Percentiles rank a stretch among this genome's conserved stretches.
Conservation (phyloP, 2,113 vertebrate species). For the Nesospiza acunhae region DNA sequence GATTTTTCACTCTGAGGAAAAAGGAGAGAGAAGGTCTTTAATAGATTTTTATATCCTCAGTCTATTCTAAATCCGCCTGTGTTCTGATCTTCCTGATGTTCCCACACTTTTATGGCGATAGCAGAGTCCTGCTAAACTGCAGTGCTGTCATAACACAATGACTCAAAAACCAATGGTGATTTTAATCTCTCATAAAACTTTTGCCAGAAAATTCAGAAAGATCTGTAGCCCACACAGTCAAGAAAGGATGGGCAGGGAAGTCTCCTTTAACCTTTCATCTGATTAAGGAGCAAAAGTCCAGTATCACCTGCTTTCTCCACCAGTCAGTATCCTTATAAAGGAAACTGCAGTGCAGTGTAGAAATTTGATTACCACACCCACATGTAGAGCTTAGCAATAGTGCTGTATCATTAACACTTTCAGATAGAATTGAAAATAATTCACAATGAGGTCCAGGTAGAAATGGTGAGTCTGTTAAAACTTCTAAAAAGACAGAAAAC, state of each 20-base stretch:
- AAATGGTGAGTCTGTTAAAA: background rate
- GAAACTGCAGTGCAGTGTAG: background rate
- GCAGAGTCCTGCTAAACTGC: background rate
- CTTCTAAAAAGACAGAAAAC: background rate
- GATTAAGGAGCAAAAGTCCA: background rate
- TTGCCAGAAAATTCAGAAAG: background rate
- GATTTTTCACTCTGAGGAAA: slow-evolving; percentile 49
- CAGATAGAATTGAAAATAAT: background rate
- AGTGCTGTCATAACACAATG: background rate
- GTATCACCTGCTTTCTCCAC: background rate
- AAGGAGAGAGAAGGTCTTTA: slow-evolving; percentile 33
- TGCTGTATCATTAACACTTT: background rate
- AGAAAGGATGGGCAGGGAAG: background rate
- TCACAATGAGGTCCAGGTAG: background rate
- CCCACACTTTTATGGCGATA: background rate
- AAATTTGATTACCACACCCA: background rate
- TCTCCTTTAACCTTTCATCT: background rate
- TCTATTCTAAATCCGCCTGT: slow-evolving; percentile 43
- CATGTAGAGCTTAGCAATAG: background rate
- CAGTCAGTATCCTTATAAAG: background rate
- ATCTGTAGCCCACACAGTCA: background rate
- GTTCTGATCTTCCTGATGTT: slow-evolving; percentile 4
- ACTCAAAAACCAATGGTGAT: background rate
- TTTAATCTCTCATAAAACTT: background rate
- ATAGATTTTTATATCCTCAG: slow-evolving; percentile 57